Conservation (phyloP, 2,888 invertebrate species). For the Tenthredo scrophulariae region DNA sequence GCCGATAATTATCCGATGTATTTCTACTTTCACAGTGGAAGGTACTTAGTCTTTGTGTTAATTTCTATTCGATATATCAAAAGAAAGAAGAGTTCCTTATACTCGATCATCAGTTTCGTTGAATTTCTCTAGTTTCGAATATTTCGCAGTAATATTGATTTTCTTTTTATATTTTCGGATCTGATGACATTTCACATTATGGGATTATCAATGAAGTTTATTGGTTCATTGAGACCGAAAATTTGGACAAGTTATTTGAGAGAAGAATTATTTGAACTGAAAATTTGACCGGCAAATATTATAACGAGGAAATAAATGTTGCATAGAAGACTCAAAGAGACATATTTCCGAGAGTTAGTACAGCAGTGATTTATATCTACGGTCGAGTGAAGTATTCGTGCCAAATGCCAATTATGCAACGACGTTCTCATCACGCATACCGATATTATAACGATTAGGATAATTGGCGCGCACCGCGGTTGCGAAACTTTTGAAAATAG, state of each 20-base stretch:
- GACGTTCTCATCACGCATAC: slow-evolving; percentile 49
- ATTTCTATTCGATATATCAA: background rate
- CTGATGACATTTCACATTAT: too few species aligned
- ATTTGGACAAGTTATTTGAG: too few species aligned
- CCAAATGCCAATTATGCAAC: slow-evolving; percentile 51
- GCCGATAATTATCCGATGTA: background rate
- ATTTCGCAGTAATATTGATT: too few species aligned
- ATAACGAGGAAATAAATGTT: background rate
- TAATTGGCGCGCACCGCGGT: slow-evolving; percentile 27
- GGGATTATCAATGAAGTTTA: too few species aligned
- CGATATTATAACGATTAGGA: slow-evolving; percentile 51
- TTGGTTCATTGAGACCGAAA: too few species aligned
- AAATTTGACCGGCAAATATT: background rate
- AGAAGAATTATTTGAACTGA: too few species aligned
- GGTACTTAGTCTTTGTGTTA: background rate
- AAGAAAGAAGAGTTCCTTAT: background rate
- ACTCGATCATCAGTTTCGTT: background rate
- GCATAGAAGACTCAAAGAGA: background rate
- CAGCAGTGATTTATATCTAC: slow-evolving; percentile 36
- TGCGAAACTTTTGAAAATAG: slow-evolving; percentile 39
- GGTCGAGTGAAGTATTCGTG: slow-evolving; percentile 43
- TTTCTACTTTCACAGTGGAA: background rate
- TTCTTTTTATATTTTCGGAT: too few species aligned
- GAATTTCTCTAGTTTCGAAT: background rate
- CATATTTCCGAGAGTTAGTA: background rate